Percentiles rank a stretch among this genome's conserved stretches.
These are phyloP conservation scores for Bibio marci DNA, from an alignment of 2,888 invertebrate genomes.

Conservation along the genomic window DNA sequence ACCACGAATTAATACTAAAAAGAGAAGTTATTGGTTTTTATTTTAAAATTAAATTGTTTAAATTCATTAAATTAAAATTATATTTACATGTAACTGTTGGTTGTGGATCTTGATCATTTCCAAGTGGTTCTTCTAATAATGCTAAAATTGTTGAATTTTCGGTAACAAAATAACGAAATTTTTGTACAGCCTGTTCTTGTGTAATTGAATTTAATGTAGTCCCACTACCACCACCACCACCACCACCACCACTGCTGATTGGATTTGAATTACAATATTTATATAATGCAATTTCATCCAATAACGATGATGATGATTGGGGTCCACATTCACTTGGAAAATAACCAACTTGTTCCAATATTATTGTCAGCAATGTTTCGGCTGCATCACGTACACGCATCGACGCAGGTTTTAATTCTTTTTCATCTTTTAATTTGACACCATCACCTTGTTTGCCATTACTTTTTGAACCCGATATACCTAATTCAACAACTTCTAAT, in stretches of 20 bases:
- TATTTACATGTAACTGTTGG: constrained; percentile 57
- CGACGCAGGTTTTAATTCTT: constrained; percentile 91
- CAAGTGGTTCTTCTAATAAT: constrained; percentile 77
- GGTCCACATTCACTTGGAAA: constrained; percentile 73
- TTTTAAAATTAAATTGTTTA: background rate
- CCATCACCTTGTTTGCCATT: constrained; percentile 74
- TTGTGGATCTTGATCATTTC: constrained; percentile 85
- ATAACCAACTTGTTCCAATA: constrained; percentile 79
- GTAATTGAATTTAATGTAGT: constrained; percentile 11
- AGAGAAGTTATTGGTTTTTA: background rate
- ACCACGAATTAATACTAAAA: constrained; percentile 67
- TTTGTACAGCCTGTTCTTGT: constrained; percentile 41
- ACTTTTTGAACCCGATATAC: constrained; percentile 90
- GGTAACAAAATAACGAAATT: constrained; percentile 77
- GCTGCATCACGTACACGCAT: constrained; percentile 96
- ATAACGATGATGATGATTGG: constrained; percentile 65
- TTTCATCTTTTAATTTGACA: constrained; percentile 86
- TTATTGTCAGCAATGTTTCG: constrained; percentile 77
- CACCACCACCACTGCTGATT: background rate
- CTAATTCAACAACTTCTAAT: constrained; percentile 91
- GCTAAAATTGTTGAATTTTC: constrained; percentile 82
- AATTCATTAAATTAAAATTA: background rate
- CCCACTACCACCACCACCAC: constrained; percentile 12
- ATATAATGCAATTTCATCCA: constrained; percentile 73
- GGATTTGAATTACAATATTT: constrained; percentile 53